Percentiles rank a stretch among this genome's conserved stretches.
phyloP scores from a whole-genome alignment of 2,888 invertebrate species.

The Gortyna flavago region DNA sequence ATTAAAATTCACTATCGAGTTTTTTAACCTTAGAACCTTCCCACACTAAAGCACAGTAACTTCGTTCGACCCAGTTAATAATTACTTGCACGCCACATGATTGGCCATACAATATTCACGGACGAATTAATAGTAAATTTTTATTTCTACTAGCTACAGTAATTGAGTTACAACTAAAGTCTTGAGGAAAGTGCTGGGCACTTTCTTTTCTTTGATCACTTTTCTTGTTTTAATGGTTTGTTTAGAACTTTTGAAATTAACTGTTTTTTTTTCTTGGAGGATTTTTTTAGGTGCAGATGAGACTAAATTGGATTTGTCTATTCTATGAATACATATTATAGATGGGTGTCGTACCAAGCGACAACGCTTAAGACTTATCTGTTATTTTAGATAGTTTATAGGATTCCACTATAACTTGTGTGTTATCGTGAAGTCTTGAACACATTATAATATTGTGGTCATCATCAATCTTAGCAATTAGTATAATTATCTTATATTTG shows the following conservation, averaged over 20 bases:
- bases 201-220: constrained; percentile 46
- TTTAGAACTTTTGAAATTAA: constrained; percentile 28
- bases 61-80: constrained; percentile 51
- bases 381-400: too few species aligned
- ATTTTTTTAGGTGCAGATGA: background rate
- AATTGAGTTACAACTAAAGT: constrained; percentile 48
- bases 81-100: constrained; percentile 43
- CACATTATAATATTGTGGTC: background rate
- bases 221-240: constrained; percentile 49
- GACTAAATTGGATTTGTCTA: constrained; percentile 16
- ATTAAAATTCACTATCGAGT: constrained; percentile 22
- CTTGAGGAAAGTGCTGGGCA: constrained; percentile 16
- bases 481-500: background rate
- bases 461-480: background rate
- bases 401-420: too few species aligned
- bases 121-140: constrained; percentile 54
- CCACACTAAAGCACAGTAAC: constrained; percentile 16
- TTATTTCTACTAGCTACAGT: constrained; percentile 38
- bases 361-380: background rate
- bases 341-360: background rate
- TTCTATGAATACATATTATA: background rate
- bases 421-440: background rate
- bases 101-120: constrained; percentile 53
- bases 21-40: constrained; percentile 31
- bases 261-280: background rate